phyloP scores from a whole-genome alignment of 2,888 invertebrate genomes.

The Drosophila mettleri region DNA sequence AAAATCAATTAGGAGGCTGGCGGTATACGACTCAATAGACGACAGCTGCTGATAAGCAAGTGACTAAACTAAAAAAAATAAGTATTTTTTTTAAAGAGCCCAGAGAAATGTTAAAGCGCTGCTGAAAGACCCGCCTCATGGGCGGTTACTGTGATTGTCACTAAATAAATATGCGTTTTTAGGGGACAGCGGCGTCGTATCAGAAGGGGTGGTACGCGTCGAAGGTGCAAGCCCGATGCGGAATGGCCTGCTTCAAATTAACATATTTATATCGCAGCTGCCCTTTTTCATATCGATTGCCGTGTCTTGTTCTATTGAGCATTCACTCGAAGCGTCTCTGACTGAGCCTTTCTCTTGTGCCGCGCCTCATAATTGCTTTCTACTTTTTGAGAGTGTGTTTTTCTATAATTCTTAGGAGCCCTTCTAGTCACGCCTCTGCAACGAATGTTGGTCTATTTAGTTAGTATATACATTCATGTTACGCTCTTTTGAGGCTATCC shows the following conservation, averaged over 20 bases:
- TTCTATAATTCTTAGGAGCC: slow-evolving; percentile 7
- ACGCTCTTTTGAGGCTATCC: slow-evolving; percentile 63
- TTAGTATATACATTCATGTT: slow-evolving; percentile 39
- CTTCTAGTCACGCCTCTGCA: slow-evolving; percentile 41
- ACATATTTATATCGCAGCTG: background rate
- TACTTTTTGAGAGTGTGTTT: slow-evolving; percentile 1
- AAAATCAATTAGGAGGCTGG: slow-evolving; percentile 71
- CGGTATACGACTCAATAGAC: slow-evolving; percentile 38
- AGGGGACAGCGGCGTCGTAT: slow-evolving; percentile 21
- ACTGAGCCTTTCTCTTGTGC: slow-evolving; percentile 32
- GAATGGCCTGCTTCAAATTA: background rate
- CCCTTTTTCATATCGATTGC: background rate
- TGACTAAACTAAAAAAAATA: slow-evolving; percentile 63
- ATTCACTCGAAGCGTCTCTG: slow-evolving; percentile 23
- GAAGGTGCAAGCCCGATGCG: background rate
- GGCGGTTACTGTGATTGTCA: slow-evolving; percentile 45
- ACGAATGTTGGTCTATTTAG: slow-evolving; percentile 44
- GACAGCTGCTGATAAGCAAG: slow-evolving; percentile 64
- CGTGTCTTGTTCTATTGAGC: slow-evolving; percentile 5
- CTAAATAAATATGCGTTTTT: slow-evolving; percentile 57
- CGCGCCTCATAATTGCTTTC: slow-evolving; percentile 30
- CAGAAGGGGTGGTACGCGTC: background rate
- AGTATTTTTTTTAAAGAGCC: slow-evolving; percentile 35
- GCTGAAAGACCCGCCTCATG: slow-evolving; percentile 48
- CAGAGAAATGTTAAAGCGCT: slow-evolving; percentile 42